Base-by-base conservation (phyloP, 2,113 vertebrate genomes). In the Zosterops pallidus region DNA sequence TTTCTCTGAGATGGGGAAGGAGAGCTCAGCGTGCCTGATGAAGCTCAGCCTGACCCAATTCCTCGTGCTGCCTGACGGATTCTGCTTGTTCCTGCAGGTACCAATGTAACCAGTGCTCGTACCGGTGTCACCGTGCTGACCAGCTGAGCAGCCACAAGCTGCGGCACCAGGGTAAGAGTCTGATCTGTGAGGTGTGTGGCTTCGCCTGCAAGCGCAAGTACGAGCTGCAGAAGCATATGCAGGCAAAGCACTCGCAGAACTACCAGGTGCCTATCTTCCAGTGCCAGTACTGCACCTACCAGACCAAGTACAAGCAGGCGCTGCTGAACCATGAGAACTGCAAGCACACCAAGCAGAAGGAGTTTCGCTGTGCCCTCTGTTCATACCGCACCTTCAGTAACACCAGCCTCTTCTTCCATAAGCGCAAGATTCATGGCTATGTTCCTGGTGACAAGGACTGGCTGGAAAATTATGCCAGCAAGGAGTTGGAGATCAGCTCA, bases 101-200 rank as follows among this genome's bases (percentile, higher is more conserved):
- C 93, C 98, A 98, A 2, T 99, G 99, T 96, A 99, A 99, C 96
- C 98, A 99, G 97, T 99, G 99, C 65, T 96, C 98, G 0, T 99
- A 99, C 76, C 98, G 99, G 41, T 99, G 99, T 88, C 99, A 99
- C 93, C 99, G 99, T 24, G 98, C 98, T 3, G 99, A 99, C 95
- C 99, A 99, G 94, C 98, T 99, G 28, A 99, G 98, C 89, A 99
- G 99, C 97, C 99, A 99, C 96, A 99, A 99, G 92, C 97, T 99
- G 71, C 98, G 99, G 49, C 99, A 99, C 96, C 99, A 99, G 94
- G 98, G 98, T 68, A 99, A 99, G 93, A 98, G 98, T 0, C 98
- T 99, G 77, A 99, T 99, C 97, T 99, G 99, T 1, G 99, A 99
- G 95, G 98, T 99, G 91, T 99, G 99, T 1, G 99, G 98, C 46